Evolutionary conservation across 2,797 vertebrate genomes (phyloP).

Genomic region (Enteromius unitaeniatus): DNA sequence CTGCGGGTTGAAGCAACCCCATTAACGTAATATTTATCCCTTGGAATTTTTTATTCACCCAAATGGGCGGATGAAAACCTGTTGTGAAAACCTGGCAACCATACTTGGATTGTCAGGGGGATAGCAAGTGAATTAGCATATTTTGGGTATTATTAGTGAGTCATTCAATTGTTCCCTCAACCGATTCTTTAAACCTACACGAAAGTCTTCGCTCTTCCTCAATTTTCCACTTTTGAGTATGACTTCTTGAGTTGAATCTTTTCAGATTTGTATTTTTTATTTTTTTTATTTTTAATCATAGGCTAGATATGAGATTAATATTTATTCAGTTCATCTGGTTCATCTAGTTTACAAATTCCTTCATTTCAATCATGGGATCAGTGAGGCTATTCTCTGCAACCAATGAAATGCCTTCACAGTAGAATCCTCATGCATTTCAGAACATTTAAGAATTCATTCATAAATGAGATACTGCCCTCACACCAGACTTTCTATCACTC

Average conservation of each 20-base stretch:
- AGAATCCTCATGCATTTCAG: neutral
- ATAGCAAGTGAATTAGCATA: neutral
- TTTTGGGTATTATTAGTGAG: neutral
- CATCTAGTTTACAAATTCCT: neutral
- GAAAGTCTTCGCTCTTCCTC: neutral
- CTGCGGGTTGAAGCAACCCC: no score
- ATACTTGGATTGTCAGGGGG: neutral
- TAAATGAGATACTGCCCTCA: neutral
- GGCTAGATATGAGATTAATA: neutral
- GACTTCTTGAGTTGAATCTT: neutral
- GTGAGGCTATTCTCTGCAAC: neutral
- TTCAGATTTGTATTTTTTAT: no score
- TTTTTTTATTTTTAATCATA: neutral
- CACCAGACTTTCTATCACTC: no score
- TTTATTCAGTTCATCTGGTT: neutral
- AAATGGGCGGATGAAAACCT: no score
- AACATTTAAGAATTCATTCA: neutral
- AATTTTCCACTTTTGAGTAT: neutral
- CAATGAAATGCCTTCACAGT: neutral
- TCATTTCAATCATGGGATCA: neutral
- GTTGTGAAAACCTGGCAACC: no score
- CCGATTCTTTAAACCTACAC: neutral
- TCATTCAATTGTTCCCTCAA: neutral
- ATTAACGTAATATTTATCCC: no score
- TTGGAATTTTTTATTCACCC: no score